Percentiles rank a stretch among this genome's conserved stretches.
phyloP scores from a whole-genome alignment of 92 coral and sea anemone species.

The Desmophyllum pertusum region DNA sequence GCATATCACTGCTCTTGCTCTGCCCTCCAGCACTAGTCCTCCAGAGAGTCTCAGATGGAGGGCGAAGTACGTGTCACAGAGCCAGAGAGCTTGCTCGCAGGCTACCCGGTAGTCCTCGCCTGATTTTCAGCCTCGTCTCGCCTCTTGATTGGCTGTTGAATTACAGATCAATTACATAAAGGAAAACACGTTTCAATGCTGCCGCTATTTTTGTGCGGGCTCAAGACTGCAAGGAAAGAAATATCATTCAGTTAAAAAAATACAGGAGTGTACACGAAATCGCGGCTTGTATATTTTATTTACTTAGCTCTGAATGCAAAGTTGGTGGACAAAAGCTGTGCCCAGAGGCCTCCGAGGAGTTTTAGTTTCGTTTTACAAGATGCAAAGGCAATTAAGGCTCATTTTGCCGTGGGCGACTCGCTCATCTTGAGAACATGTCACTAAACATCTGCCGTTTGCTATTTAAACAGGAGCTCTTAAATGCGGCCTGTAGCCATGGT shows the following conservation, averaged over 20 bases:
- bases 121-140: no score
- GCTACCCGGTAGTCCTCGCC: no score
- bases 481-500: constrained; percentile 64
- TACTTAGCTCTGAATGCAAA: constrained; percentile 1
- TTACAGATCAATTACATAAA: constrained; percentile 8
- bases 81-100: no score
- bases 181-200: constrained; percentile 18
- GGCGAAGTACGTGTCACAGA: no score
- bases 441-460: constrained; percentile 40
- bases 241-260: background rate
- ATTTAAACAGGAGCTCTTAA: constrained; percentile 46
- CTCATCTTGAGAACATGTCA: background rate
- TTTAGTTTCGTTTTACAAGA: background rate
- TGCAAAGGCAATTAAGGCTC: background rate
- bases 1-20: no score
- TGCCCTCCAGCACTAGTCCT: no score
- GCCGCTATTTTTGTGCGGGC: constrained; percentile 35
- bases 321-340: background rate
- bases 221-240: background rate
- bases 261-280: background rate
- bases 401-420: constrained; percentile 20
- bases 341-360: background rate
- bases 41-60: no score
- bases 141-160: background rate
- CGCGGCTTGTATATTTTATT: background rate